A percentile compares a stretch with the other conserved stretches of the same genome.
Conservation (phyloP, 2,797 vertebrate genomes). For the Neosilurus mollespiculum region DNA sequence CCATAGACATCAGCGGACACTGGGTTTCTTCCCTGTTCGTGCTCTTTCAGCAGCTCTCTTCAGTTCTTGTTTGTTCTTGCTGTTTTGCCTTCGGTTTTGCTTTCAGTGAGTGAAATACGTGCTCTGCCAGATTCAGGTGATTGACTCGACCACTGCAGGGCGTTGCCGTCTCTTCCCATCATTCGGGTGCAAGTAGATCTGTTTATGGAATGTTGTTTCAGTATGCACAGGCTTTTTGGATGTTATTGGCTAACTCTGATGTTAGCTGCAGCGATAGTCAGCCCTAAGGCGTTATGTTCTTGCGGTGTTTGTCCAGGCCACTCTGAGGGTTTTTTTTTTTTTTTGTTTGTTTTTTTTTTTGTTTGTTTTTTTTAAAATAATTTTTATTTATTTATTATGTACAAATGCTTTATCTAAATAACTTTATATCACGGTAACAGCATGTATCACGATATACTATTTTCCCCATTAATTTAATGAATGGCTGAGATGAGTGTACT, state of each 20-base stretch:
- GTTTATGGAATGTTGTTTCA: neutral
- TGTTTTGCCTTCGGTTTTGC: neutral
- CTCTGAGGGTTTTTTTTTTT: too few species aligned
- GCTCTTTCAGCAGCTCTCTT: neutral
- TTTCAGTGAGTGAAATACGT: neutral
- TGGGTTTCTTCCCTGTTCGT: neutral
- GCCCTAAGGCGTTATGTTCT: too few species aligned
- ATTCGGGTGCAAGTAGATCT: neutral
- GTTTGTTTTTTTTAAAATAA: too few species aligned
- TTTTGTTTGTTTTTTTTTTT: too few species aligned
- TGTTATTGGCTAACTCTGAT: neutral
- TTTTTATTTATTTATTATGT: too few species aligned
- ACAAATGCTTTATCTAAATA: too few species aligned
- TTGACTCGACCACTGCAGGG: neutral
- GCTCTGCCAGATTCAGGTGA: neutral
- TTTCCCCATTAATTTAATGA: too few species aligned
- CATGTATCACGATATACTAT: too few species aligned
- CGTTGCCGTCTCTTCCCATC: neutral
- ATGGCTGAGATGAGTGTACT: too few species aligned
- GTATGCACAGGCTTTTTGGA: neutral
- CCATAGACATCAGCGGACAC: neutral
- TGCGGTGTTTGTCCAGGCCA: too few species aligned
- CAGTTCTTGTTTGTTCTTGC: neutral
- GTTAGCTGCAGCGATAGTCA: too few species aligned
- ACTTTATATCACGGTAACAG: too few species aligned